phyloP scores from a whole-genome alignment of 1,140 invertebrate species.

The Monomorium pharaonis region DNA sequence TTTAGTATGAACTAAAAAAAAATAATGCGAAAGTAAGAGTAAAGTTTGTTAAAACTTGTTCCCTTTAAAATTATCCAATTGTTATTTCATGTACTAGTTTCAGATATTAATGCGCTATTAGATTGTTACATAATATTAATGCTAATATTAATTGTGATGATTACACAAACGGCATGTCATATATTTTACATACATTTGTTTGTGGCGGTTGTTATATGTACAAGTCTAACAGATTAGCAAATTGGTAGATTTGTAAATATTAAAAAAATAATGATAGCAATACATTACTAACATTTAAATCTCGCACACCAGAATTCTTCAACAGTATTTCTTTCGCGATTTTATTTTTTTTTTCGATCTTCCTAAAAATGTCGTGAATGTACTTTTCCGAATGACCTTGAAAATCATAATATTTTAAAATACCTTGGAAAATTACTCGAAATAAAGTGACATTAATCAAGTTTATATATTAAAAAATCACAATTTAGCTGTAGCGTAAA shows the following conservation, averaged over 20 bases:
- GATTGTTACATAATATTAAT: neutral
- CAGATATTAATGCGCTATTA: neutral
- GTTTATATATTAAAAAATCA: neutral
- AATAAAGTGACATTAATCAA: neutral
- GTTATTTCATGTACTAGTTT: neutral
- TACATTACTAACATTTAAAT: neutral
- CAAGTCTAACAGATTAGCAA: neutral
- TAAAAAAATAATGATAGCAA: neutral
- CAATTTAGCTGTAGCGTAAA: neutral
- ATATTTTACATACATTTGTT: neutral
- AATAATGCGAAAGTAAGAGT: neutral
- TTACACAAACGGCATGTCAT: neutral
- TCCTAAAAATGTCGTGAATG: neutral
- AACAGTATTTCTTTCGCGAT: neutral
- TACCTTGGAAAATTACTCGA: neutral
- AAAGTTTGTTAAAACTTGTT: neutral
- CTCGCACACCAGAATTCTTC: neutral
- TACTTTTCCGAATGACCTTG: neutral
- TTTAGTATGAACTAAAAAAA: slow-evolving; percentile 5
- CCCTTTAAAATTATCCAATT: neutral
- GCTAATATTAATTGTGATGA: neutral
- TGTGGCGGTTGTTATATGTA: neutral
- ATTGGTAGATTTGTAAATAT: neutral
- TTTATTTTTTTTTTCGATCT: neutral
- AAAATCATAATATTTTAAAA: neutral